phyloP scores from a whole-genome alignment of 2,888 invertebrate genomes.

The Lycophotia porphyrea region DNA sequence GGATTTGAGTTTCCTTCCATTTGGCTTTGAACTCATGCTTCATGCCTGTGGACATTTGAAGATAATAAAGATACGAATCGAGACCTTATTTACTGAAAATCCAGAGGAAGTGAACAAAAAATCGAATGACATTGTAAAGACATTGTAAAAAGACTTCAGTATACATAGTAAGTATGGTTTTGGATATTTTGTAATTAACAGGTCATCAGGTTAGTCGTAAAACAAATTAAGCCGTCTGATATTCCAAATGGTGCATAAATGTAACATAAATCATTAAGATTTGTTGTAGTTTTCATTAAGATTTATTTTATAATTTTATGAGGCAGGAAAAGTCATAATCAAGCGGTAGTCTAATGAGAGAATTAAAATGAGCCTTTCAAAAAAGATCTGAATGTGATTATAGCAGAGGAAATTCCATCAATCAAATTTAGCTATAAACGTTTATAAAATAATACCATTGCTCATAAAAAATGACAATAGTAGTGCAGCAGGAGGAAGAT shows the following conservation, averaged over 20 bases:
- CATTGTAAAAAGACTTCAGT: conserved; percentile 42
- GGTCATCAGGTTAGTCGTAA: conserved; percentile 24
- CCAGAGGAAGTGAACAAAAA: conserved; percentile 15
- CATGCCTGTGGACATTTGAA: conserved; percentile 58
- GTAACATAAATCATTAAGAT: conserved; percentile 48
- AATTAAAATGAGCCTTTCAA: background rate
- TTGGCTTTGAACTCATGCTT: conserved; percentile 49
- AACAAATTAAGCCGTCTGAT: conserved; percentile 48
- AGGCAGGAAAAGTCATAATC: background rate
- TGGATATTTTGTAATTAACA: conserved; percentile 22
- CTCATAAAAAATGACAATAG: background rate
- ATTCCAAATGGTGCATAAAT: conserved; percentile 31
- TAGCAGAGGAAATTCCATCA: background rate
- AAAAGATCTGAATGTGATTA: conserved; percentile 12
- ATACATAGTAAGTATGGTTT: conserved; percentile 41
- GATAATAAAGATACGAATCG: conserved; percentile 30
- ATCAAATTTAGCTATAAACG: background rate
- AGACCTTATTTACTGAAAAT: conserved; percentile 29
- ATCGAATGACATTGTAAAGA: conserved; percentile 39
- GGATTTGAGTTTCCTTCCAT: conserved; percentile 37
- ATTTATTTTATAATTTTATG: conserved; percentile 30
- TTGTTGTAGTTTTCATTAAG: conserved; percentile 10
- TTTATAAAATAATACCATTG: background rate
- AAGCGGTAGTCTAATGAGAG: background rate
- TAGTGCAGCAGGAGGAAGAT: too few species aligned